Base-by-base conservation (phyloP, 1,140 invertebrate species). In the Portunus trituberculatus region DNA sequence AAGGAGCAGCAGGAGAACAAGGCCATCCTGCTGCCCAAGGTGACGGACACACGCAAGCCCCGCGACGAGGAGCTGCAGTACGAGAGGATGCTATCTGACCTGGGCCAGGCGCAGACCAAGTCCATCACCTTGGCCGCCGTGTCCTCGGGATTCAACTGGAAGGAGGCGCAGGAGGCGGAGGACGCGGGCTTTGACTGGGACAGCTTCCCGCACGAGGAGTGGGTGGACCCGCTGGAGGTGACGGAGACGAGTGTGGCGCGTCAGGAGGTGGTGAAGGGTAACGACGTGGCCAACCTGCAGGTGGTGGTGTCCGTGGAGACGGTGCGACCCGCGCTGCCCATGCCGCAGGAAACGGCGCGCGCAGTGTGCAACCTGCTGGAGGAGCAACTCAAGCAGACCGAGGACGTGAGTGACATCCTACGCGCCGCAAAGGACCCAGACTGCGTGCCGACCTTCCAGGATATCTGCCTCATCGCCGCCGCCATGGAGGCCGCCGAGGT, bases 101-200 rank as follows among this genome's bases (percentile, higher is more conserved):
- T 96, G 29, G 59, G 91, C 59, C 45, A 94, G 67, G 96, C 96
- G 6, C 93, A 94, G 59, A 92, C 59, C 46, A 94, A 91, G 1
- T 96, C 96, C 16, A 31, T 88, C 14, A 96, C 92, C 8, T 4
- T 96, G 16, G 94, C 93, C 3, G 52, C 82, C 88, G 89, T 92
- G 25, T 76, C 96, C 12, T 87, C 94, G 16, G 96, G 96, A 0
- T 95, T 95, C 29, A 76, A 96, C 25, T 96, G 96, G 96, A 82
- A 87, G n/a, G 96, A 93, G 52, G 94, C 84, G 6, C 86, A 95
- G 92, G 90, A 89, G 88, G 95, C 96, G 6, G 95, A 95, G 67
- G 86, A 52, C 20, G 59, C 94, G n/a, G 94, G 96, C n/a, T 96
- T 96, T 48, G 95, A 96, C 91, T 96, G 96, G 96, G 93, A 95